Conservation (phyloP, 2,113 vertebrate genomes). For the Nothoprocta pentlandii region DNA sequence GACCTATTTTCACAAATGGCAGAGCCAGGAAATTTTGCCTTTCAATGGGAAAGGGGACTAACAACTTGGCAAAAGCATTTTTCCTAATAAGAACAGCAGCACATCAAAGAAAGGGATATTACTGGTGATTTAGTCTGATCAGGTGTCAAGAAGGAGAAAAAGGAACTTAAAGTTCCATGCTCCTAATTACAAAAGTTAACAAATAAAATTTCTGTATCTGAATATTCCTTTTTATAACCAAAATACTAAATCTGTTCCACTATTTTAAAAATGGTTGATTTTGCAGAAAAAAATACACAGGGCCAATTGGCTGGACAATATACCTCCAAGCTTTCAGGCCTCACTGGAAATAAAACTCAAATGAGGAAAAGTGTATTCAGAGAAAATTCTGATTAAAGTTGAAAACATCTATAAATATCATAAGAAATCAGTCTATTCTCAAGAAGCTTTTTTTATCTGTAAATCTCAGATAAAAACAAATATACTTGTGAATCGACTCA, state of each 20-base stretch:
- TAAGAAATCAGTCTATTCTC: constrained; percentile 31
- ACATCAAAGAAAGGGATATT: not conserved
- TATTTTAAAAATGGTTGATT: not conserved
- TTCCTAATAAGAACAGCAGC: not conserved
- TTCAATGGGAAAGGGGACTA: not conserved
- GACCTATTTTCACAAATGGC: constrained; percentile 2
- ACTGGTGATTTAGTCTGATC: not conserved
- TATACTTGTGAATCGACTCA: constrained; percentile 47
- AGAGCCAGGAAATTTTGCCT: not conserved
- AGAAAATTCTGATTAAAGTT: constrained; percentile 4
- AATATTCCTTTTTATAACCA: not conserved
- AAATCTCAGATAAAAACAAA: constrained; percentile 49
- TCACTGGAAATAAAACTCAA: constrained; percentile 6
- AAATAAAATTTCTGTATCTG: not conserved
- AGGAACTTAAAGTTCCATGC: not conserved
- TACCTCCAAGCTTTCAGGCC: not conserved
- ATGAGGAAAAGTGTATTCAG: not conserved
- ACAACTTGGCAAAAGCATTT: not conserved
- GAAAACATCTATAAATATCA: constrained; percentile 31
- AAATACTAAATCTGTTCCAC: constrained; percentile 3
- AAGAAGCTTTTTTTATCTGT: not conserved
- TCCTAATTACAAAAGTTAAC: not conserved
- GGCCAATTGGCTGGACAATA: not conserved
- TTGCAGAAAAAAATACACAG: not conserved
- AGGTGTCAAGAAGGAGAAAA: not conserved